A percentile compares a stretch with the other conserved stretches of the same genome.
phyloP scores from a whole-genome alignment of 2,113 vertebrate genomes.

The Anhinga anhinga region DNA sequence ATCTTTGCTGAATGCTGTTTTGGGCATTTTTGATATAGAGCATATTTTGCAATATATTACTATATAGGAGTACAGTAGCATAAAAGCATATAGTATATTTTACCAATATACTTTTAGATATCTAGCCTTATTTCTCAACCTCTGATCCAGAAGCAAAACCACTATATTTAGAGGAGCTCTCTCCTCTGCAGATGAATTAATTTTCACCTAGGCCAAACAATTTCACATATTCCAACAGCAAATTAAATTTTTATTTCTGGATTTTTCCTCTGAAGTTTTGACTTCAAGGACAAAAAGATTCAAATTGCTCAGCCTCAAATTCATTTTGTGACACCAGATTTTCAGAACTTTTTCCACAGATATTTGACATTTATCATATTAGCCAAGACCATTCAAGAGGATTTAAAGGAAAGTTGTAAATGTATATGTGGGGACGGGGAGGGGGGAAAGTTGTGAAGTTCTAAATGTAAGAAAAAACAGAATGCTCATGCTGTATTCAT shows the following conservation, averaged over 20 bases:
- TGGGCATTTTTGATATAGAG: not conserved
- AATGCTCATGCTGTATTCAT: not conserved
- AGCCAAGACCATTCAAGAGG: not conserved
- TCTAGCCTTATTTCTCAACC: not conserved
- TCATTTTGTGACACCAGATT: not conserved
- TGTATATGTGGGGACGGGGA: accelerated
- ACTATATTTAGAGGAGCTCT: not conserved
- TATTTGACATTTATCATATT: not conserved
- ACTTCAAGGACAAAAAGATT: not conserved
- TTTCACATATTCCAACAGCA: not conserved
- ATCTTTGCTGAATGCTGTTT: not conserved
- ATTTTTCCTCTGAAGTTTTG: not conserved
- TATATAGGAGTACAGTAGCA: not conserved
- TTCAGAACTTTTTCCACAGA: not conserved
- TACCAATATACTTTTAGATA: not conserved
- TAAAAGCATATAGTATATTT: not conserved
- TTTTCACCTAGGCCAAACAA: not conserved
- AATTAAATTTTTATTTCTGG: not conserved
- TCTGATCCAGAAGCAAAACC: not conserved
- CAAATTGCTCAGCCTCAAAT: not conserved
- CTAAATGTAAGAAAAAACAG: not conserved
- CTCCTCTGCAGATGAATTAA: not conserved
- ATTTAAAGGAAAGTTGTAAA: not conserved
- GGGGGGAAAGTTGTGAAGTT: not conserved
- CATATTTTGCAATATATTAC: not conserved